A percentile compares a stretch with the other conserved stretches of the same genome.
These are phyloP conservation scores for Athrips mouffetella DNA, from an alignment of 2,888 invertebrate genomes.

Conservation along the genomic window DNA sequence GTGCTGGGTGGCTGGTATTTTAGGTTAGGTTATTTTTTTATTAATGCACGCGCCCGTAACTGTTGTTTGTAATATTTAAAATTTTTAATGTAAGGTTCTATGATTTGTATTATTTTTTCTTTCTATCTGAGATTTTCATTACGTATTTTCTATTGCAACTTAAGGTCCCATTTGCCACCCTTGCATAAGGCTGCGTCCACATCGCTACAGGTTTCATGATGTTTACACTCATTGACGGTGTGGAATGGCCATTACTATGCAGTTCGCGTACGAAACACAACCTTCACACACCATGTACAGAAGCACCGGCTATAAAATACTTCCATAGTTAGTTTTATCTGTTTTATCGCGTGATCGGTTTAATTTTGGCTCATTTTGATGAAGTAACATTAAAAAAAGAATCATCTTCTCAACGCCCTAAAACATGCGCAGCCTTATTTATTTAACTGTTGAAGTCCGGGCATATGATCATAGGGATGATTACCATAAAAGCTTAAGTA, in stretches of 20 bases:
- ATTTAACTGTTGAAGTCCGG: too few relatives aligned
- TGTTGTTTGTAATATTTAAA: too few relatives aligned
- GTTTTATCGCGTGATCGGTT: background rate
- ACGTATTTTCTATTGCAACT: background rate
- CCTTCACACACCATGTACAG: constrained; percentile 3
- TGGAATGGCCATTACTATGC: constrained; percentile 16
- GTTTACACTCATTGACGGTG: background rate
- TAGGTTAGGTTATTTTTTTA: too few relatives aligned
- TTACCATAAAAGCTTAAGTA: too few relatives aligned
- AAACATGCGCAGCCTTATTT: too few relatives aligned
- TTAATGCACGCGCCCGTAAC: background rate
- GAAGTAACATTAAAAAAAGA: too few relatives aligned
- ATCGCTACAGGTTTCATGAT: background rate
- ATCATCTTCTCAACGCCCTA: too few relatives aligned
- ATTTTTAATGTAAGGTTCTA: too few relatives aligned
- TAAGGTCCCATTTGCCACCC: background rate
- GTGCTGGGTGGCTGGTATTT: too few relatives aligned
- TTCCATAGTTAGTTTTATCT: too few relatives aligned
- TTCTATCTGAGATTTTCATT: background rate
- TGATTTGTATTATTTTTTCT: too few relatives aligned
- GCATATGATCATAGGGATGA: too few relatives aligned
- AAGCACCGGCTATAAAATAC: background rate
- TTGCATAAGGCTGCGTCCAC: background rate
- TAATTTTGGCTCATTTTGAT: background rate
- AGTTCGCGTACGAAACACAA: background rate